These are phyloP conservation scores for Chamaetylas fuelleborni DNA, from an alignment of 2,113 vertebrate species.

Conservation along the genomic window DNA sequence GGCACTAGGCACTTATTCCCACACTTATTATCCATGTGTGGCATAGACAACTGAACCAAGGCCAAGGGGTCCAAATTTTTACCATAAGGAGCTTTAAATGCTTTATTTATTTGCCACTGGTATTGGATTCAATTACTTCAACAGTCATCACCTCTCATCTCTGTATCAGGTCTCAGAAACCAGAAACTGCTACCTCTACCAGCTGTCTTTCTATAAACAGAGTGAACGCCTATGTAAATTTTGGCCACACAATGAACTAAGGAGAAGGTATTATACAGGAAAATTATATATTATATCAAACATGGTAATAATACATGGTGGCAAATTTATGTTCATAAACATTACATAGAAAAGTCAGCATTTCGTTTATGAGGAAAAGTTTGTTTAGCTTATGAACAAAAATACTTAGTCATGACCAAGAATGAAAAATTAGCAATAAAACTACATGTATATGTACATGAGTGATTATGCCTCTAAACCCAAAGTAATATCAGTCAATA, in stretches of 20 bases:
- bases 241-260: not conserved
- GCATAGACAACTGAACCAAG: not conserved
- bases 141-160: not conserved
- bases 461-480: not conserved
- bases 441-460: not conserved
- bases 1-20: not conserved
- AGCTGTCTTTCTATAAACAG: not conserved
- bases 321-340: not conserved
- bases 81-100: not conserved
- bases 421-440: not conserved
- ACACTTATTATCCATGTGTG: not conserved
- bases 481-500: not conserved
- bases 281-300: not conserved
- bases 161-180: not conserved
- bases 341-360: not conserved
- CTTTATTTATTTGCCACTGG: not conserved
- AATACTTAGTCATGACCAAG: not conserved
- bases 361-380: not conserved
- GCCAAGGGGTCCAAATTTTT: not conserved
- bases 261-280: not conserved
- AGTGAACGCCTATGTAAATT: not conserved
- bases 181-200: not conserved
- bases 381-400: not conserved
- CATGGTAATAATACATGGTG: not conserved
- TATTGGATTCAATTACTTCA: not conserved